phyloP scores from a whole-genome alignment of 2,797 vertebrate species.

The Avahi laniger region DNA sequence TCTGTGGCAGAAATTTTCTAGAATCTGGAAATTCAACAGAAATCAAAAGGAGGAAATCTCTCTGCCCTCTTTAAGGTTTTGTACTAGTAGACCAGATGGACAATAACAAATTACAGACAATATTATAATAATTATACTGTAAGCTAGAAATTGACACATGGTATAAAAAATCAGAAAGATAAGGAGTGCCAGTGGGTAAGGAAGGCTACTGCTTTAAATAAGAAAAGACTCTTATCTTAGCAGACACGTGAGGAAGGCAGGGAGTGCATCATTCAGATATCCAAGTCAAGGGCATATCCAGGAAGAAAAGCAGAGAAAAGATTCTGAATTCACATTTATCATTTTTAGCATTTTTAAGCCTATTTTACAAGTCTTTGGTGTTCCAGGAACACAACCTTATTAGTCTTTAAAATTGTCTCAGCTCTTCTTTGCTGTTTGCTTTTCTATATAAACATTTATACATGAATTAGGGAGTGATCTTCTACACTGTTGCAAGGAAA shows the following conservation, averaged over 20 bases:
- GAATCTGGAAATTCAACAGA: background rate
- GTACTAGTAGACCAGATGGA: background rate
- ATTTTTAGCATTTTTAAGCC: background rate
- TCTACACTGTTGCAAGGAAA: background rate
- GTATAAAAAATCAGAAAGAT: background rate
- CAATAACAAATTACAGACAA: background rate
- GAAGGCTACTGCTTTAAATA: background rate
- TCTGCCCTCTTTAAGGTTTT: background rate
- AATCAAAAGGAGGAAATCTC: background rate
- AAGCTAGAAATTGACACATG: background rate
- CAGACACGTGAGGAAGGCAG: background rate
- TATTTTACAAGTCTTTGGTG: background rate
- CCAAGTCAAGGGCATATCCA: background rate
- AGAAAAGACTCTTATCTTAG: background rate
- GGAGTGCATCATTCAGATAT: background rate
- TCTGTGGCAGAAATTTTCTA: background rate
- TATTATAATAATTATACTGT: background rate
- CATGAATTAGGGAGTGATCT: background rate
- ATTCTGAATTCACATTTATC: background rate
- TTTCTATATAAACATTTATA: background rate
- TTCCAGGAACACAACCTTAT: background rate
- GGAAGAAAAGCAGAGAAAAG: background rate
- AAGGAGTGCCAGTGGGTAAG: background rate
- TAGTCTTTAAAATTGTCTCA: constrained; percentile 13
- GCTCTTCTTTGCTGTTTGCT: background rate